Evolutionary conservation across 2,113 vertebrate genomes (phyloP), one percentile per base, ranked within the genome.

Genomic region (Brachypteracias leptosomus): DNA sequence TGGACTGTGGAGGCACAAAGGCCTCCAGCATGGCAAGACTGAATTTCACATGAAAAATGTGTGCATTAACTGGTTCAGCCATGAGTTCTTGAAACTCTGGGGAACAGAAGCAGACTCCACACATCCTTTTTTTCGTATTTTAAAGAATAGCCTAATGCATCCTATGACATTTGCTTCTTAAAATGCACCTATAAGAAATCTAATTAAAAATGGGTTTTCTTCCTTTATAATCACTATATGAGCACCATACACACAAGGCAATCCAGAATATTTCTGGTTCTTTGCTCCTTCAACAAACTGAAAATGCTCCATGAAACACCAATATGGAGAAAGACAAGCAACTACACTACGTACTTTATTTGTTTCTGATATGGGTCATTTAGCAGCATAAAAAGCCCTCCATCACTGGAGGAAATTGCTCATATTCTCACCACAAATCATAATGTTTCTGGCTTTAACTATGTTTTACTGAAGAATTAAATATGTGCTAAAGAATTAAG

Each of bases 1-100:
- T 22, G 17, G 57, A 11, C 49, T 89, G 7, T 16, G 42, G n/a
- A 90, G n/a, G 51, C 3, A 20, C 31, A 76, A 57, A 58, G 2
- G 1, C n/a, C 29, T 73, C n/a, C 44, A 58, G 47, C 47, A 65
- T 0, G 2, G 10, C 0, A 0, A 75, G 36, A 66, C 18, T 42
- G 25, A 62, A 58, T 33, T 79, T 76, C 29, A 12, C 2, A 6
- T 7, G 24, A 55, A 82, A 78, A 91, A 68, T n/a, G 3, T 28
- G 33, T 46, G 31, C 11, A 8, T 9, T 40, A 47, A 47, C 12
- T 47, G 35, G 22, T 8, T 76, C 19, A 86, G 21, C 25, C 5
- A 18, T 7, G 11, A 85, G 33, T 63, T 85, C 18, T 44, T 76
- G 20, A 80, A 88, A 61, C n/a, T 61, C 71, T 59, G 20, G 15